These are phyloP conservation scores for Actinemys pallida DNA, from an alignment of 2,113 vertebrate species.

Conservation along the genomic window DNA sequence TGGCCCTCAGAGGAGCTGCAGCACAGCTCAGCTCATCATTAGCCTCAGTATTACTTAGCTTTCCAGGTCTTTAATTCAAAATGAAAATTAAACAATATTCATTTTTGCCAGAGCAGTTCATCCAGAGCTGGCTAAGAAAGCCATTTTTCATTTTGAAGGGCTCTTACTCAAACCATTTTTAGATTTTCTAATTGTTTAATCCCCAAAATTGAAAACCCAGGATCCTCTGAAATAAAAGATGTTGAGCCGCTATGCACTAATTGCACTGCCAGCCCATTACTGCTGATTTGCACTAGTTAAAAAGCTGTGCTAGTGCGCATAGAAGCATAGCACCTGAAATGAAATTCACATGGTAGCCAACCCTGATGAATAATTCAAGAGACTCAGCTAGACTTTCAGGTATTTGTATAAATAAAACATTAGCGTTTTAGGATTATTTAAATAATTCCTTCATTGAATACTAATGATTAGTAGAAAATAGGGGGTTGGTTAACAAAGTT, in stretches of 20 bases:
- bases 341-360: slow-evolving; percentile 54
- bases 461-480: background rate
- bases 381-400: slow-evolving; percentile 49
- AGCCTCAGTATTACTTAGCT: slow-evolving; percentile 74
- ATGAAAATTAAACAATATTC: slow-evolving; percentile 82
- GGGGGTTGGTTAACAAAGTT: background rate
- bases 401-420: slow-evolving; percentile 65
- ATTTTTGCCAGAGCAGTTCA: slow-evolving; percentile 69
- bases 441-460: slow-evolving; percentile 38
- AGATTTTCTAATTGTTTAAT: slow-evolving; percentile 67
- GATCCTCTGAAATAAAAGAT: slow-evolving; percentile 56
- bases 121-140: slow-evolving; percentile 71
- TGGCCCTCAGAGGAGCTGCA: slow-evolving; percentile 72
- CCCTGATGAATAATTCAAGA: slow-evolving; percentile 66
- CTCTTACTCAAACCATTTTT: slow-evolving; percentile 58
- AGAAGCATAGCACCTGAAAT: slow-evolving; percentile 22
- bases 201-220: slow-evolving; percentile 49
- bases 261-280: slow-evolving; percentile 53
- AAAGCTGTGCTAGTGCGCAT: slow-evolving; percentile 52
- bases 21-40: slow-evolving; percentile 68
- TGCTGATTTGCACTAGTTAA: slow-evolving; percentile 62
- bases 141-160: slow-evolving; percentile 75
- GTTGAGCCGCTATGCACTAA: slow-evolving; percentile 24
- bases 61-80: slow-evolving; percentile 80
- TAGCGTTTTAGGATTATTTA: slow-evolving; percentile 63